Evolutionary conservation across 2,113 vertebrate species (phyloP).

Genomic region (Rostratula benghalensis): DNA sequence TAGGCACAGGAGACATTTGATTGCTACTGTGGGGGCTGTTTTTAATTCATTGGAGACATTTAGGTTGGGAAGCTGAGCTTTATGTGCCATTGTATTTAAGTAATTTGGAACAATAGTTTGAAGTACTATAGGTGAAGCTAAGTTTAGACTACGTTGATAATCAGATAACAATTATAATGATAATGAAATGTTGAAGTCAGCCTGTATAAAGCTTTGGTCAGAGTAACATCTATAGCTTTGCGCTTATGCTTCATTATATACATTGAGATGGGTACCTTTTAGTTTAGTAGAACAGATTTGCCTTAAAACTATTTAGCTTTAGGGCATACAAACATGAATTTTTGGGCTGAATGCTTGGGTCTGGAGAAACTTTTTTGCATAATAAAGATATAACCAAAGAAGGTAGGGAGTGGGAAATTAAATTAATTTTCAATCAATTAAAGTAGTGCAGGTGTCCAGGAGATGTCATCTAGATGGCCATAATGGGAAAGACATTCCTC

Average conservation of each 20-base stretch:
- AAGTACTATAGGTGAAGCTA: not conserved
- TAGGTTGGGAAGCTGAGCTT: not conserved
- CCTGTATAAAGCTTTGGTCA: not conserved
- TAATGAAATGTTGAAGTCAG: not conserved
- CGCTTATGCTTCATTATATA: accelerated
- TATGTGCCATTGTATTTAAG: not conserved
- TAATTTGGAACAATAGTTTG: not conserved
- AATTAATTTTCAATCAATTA: not conserved
- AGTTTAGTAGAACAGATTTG: not conserved
- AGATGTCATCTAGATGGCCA: not conserved
- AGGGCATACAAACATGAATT: not conserved
- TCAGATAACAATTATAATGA: not conserved
- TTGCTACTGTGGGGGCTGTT: not conserved
- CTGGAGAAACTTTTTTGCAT: not conserved
- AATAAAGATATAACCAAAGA: not conserved
- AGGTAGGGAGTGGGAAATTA: not conserved
- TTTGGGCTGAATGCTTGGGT: not conserved
- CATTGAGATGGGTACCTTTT: not conserved
- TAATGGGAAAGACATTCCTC: not conserved
- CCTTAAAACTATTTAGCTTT: not conserved
- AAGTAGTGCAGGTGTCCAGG: not conserved
- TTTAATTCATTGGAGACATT: not conserved
- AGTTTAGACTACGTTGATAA: not conserved
- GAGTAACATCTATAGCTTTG: not conserved
- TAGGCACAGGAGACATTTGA: not conserved